These are phyloP conservation scores for Polylopha cassiicola DNA, from an alignment of 2,888 invertebrate species.

Conservation along the genomic window DNA sequence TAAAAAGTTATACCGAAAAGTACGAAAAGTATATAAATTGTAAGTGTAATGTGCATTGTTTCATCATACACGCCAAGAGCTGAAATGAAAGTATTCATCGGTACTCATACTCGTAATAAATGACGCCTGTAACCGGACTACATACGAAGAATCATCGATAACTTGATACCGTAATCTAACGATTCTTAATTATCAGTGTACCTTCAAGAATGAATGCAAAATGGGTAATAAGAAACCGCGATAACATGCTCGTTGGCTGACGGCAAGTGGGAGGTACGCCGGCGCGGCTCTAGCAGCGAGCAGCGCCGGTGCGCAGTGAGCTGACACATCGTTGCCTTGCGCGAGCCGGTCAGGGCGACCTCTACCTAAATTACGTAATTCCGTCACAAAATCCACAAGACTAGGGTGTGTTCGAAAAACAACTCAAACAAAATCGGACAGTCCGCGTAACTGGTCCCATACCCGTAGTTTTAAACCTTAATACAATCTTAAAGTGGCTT, in stretches of 20 bases:
- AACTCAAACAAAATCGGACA: slow-evolving; percentile 45
- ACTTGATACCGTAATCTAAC: slow-evolving; percentile 59
- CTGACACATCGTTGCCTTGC: slow-evolving; percentile 74
- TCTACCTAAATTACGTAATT: slow-evolving; percentile 74
- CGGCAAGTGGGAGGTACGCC: slow-evolving; percentile 66
- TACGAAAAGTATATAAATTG: too few species aligned
- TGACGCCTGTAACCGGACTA: slow-evolving; percentile 27
- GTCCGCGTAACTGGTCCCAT: slow-evolving; percentile 48
- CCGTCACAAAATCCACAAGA: slow-evolving; percentile 56
- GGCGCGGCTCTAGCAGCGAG: slow-evolving; percentile 51
- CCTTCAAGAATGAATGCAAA: slow-evolving; percentile 59
- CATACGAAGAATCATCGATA: slow-evolving; percentile 48
- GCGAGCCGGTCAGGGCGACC: slow-evolving; percentile 73
- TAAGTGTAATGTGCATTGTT: slow-evolving; percentile 7
- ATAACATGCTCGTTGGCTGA: slow-evolving; percentile 58
- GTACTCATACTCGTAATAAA: slow-evolving; percentile 15
- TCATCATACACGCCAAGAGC: too few species aligned
- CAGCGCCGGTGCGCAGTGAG: slow-evolving; percentile 70
- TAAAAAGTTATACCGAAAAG: too few species aligned
- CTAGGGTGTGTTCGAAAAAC: slow-evolving; percentile 70
- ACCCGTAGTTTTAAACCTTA: slow-evolving; percentile 41
- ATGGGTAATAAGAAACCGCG: slow-evolving; percentile 69
- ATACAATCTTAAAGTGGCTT: slow-evolving; percentile 33
- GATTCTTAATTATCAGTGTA: slow-evolving; percentile 52
- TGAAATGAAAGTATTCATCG: too few species aligned